Base-by-base conservation (phyloP, 2,797 vertebrate genomes). In the Mallotus villosus region DNA sequence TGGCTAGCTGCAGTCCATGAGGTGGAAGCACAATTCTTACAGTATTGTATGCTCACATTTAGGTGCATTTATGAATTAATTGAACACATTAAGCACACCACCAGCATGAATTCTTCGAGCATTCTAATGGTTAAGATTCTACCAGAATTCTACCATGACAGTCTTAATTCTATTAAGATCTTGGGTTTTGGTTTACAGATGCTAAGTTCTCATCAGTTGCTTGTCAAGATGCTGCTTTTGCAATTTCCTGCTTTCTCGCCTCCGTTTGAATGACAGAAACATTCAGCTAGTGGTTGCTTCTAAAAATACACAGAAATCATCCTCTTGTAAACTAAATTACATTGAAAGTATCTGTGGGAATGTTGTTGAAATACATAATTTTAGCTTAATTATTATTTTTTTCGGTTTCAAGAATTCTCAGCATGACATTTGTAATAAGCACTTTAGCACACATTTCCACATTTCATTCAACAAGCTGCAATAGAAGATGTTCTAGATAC, bases 161-260 rank as follows among this genome's bases (percentile, higher is more conserved):
- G 87, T 80, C 78, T 58, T 85, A 84, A 87, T 84, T 83, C 79
- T 82, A 86, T 64, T 81, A 74, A 41, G 41, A 11, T 80, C 81
- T 59, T 51, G 60, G 51, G 76, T 85, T 74, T 27, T 70, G 78
- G 41, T 41, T 41, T 41, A 3, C 41, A 41, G 41, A 41, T 41
- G 41, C 12, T 12, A 41, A 41, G 41, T 41, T 41, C 63, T 73
- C 78, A 81, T 77, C 79, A 70, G 70, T 57, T 77, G 71, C 67
- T 78, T 1, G 70, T 90, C 86, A 88, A 49, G 51, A 1, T 67
- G 89, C 85, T 89, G 86, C 79, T 78, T 67, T 34, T 34, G 49
- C 57, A 37, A 60, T 63, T n/a, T 21, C 16, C 49, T 27, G 22
- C 64, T 24, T 66, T 51, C 22, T 25, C 64, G 17, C 11, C 9